phyloP scores from a whole-genome alignment of 2,113 vertebrate species.

The Oenanthe melanoleuca region DNA sequence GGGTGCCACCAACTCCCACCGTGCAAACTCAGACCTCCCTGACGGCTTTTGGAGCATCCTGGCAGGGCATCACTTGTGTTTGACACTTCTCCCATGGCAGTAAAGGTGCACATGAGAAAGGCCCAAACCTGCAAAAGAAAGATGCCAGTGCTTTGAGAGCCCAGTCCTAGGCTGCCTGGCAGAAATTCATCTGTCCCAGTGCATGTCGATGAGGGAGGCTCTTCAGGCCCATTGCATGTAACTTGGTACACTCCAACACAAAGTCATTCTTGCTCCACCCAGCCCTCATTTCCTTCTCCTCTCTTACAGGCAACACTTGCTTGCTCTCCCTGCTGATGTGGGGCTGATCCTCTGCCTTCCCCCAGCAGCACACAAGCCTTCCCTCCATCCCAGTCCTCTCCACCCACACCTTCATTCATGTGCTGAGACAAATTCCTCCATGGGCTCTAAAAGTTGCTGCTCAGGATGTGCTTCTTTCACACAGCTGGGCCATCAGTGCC shows the following conservation, averaged over 20 bases:
- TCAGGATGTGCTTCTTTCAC: neutral
- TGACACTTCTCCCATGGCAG: rapidly evolving
- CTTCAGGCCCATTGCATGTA: neutral
- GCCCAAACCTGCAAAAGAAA: neutral
- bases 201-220: rapidly evolving
- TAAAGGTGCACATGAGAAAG: neutral
- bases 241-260: rapidly evolving
- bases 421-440: neutral
- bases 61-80: neutral
- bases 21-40: neutral
- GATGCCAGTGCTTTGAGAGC: rapidly evolving
- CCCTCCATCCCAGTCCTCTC: neutral
- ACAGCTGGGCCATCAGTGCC: neutral
- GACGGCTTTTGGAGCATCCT: neutral
- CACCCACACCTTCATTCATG: neutral
- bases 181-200: neutral
- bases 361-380: rapidly evolving
- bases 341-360: neutral
- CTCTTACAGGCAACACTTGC: neutral
- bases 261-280: neutral
- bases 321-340: neutral
- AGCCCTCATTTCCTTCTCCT: neutral
- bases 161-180: rapidly evolving
- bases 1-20: rapidly evolving
- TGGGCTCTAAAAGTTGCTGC: neutral